Evolutionary conservation across 2,113 vertebrate species (phyloP).

Genomic region (Vidua chalybeata): DNA sequence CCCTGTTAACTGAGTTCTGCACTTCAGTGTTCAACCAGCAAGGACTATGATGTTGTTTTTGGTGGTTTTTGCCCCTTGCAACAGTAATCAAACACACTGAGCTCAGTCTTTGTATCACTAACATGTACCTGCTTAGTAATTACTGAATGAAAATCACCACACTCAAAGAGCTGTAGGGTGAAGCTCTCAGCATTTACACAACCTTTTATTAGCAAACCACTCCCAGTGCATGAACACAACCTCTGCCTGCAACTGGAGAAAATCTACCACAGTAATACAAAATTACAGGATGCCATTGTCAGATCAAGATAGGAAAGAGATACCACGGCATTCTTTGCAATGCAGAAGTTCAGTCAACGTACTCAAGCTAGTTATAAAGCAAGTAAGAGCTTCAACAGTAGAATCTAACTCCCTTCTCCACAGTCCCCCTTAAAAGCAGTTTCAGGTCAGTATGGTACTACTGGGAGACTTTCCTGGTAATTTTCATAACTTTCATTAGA

Average conservation of each 20-base stretch:
- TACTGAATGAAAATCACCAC: neutral
- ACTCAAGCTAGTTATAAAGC: neutral
- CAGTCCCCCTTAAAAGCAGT: neutral
- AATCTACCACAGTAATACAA: neutral
- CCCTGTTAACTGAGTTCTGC: neutral
- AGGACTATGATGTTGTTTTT: neutral
- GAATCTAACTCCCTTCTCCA: neutral
- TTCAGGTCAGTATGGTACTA: neutral
- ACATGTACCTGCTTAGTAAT: neutral
- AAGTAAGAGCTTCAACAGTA: neutral
- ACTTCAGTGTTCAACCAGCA: neutral
- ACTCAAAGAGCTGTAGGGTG: neutral
- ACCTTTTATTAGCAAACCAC: neutral
- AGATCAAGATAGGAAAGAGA: neutral
- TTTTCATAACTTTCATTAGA: neutral
- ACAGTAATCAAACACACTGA: neutral
- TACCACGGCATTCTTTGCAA: neutral
- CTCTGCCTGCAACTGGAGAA: neutral
- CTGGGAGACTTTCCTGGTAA: neutral
- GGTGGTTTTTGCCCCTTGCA: fast-evolving
- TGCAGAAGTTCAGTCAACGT: neutral
- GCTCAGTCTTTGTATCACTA: neutral
- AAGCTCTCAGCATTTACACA: neutral
- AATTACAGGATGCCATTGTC: neutral
- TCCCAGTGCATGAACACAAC: fast-evolving